Base-by-base conservation (phyloP, 1,140 invertebrate genomes). In the Papilio dardanus region DNA sequence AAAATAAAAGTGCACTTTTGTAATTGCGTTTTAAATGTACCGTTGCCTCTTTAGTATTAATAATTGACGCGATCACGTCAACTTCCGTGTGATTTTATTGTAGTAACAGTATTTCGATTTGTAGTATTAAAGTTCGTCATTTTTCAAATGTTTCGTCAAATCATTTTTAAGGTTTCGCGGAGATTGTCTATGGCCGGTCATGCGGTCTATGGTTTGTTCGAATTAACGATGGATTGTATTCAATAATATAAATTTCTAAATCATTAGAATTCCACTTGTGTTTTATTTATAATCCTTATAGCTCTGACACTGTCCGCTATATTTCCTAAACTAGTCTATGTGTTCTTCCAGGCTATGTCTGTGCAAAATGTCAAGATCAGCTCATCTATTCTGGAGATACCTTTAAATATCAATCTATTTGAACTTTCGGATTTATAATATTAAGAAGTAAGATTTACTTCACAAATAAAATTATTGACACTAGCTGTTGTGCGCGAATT, bases 221-320 rank as follows among this genome's bases (percentile, higher is more conserved):
- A 84, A 85, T 80, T 89, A 81, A 86, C 86, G 87, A 84, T 92
- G 85, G 84, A 92, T 90, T 92, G 90, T 92, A 92, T 87, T 92
- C 90, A 91, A 90, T 86, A 92, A 92, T 90, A 90, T 90, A 91
- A 88, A 92, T 90, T 92, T 92, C 88, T 91, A 91, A 92, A 91
- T 89, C 91, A 91, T 91, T 92, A 91, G 87, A 90, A n/a, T 85
- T 85, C 82, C 62, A 21, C 78, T 80, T 77, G 81, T 89, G 89
- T 90, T 87, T 88, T 89, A 90, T 88, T 66, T 37, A 71, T 31
- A n/a, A n/a, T n/a, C n/a, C n/a, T n/a, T n/a, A n/a, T n/a, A n/a
- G n/a, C n/a, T n/a, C n/a, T n/a, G n/a, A n/a, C n/a, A n/a, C n/a
- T n/a, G n/a, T n/a, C n/a, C n/a, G n/a, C n/a, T n/a, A n/a, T n/a